Conservation (phyloP, 2,888 invertebrate genomes). For the Agrypnus murinus region DNA sequence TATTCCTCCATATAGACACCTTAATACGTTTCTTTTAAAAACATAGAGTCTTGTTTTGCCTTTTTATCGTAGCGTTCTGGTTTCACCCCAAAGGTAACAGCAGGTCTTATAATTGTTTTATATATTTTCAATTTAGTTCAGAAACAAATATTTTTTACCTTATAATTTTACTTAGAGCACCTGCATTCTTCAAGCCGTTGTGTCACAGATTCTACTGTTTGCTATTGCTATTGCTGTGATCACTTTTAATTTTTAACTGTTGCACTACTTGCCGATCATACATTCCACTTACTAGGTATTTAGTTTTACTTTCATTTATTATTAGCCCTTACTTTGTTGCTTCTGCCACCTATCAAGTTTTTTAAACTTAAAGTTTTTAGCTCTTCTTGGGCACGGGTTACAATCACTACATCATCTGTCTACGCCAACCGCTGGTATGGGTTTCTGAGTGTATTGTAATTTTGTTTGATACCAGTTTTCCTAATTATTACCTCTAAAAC, state of each 20-base stretch:
- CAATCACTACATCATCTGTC: slow-evolving; percentile 8
- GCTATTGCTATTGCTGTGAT: background rate
- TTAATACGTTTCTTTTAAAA: background rate
- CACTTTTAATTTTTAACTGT: slow-evolving; percentile 12
- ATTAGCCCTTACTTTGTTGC: background rate
- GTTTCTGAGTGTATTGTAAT: slow-evolving; percentile 16
- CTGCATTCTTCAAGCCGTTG: background rate
- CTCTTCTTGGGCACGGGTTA: slow-evolving; percentile 6
- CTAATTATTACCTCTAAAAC: slow-evolving; percentile 19
- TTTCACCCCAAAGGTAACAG: slow-evolving; percentile 4
- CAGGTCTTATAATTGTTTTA: background rate
- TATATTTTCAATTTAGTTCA: too few species aligned
- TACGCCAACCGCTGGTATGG: slow-evolving; percentile 4
- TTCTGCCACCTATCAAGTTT: background rate
- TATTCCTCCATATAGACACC: background rate
- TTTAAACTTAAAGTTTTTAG: slow-evolving; percentile 7
- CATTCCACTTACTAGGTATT: slow-evolving; percentile 12
- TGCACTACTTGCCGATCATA: background rate
- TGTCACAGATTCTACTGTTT: slow-evolving; percentile 18
- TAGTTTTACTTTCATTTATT: slow-evolving; percentile 24
- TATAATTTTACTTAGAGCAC: slow-evolving; percentile 11
- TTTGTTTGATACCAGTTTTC: slow-evolving; percentile 15
- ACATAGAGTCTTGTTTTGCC: too few species aligned
- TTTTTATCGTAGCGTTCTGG: background rate
- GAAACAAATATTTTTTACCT: slow-evolving; percentile 7